These are phyloP conservation scores for Pomatorhinus ruficollis DNA, from an alignment of 2,113 vertebrate genomes.

Conservation along the genomic window DNA sequence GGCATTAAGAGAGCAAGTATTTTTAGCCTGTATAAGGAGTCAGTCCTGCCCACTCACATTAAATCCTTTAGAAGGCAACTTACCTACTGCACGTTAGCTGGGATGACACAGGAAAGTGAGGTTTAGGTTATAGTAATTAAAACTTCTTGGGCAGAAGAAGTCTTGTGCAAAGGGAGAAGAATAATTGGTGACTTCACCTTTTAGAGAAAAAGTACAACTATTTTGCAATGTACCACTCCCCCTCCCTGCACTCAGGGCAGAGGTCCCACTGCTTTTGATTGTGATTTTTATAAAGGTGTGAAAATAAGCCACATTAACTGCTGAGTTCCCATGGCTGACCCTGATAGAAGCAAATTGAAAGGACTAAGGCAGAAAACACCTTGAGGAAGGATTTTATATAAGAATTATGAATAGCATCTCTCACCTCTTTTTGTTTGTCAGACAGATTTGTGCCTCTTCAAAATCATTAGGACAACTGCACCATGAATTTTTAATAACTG, in stretches of 20 bases:
- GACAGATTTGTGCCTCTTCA: not conserved
- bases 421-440: not conserved
- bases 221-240: not conserved
- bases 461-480: not conserved
- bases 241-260: not conserved
- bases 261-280: not conserved
- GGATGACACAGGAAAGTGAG: not conserved
- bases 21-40: conserved; percentile 32
- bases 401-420: not conserved
- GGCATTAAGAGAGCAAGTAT: conserved; percentile 48
- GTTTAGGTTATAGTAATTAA: conserved; percentile 44
- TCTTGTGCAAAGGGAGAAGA: not conserved
- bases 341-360: not conserved
- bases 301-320: not conserved
- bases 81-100: conserved; percentile 15
- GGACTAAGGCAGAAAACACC: not conserved
- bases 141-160: not conserved
- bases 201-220: not conserved
- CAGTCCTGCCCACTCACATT: not conserved
- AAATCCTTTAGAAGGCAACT: conserved; percentile 14
- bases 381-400: not conserved
- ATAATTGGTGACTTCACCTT: not conserved
- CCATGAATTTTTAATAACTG: not conserved
- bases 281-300: not conserved
- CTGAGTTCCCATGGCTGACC: not conserved